Evolutionary conservation across 2,797 vertebrate species (phyloP).

Genomic region (Epinephelus awoara): DNA sequence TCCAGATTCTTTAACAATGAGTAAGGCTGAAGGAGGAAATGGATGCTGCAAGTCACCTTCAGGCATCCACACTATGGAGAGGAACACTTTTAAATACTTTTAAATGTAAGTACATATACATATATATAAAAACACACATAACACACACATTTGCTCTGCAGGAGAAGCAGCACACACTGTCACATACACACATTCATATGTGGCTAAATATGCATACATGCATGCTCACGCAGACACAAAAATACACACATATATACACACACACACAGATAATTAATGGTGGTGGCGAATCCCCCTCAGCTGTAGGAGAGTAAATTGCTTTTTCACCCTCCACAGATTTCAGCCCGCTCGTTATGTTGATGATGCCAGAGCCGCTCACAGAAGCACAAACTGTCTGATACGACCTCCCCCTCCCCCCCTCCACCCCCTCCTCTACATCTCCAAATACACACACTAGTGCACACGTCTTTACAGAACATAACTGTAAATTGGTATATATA

Average conservation of each 20-base stretch:
- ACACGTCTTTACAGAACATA: slow-evolving; percentile 42
- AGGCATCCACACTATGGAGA: slow-evolving; percentile 39
- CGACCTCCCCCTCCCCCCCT: neutral
- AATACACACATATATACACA: slow-evolving; percentile 29
- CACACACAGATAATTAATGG: slow-evolving; percentile 82
- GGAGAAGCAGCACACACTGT: slow-evolving; percentile 3
- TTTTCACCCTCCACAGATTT: slow-evolving; percentile 86
- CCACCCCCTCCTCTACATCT: neutral
- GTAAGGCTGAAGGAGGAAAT: slow-evolving; percentile 56
- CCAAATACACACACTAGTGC: slow-evolving; percentile 39
- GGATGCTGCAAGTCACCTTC: slow-evolving; percentile 70
- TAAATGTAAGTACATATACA: neutral
- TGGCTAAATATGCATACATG: slow-evolving; percentile 35
- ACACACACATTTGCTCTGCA: slow-evolving; percentile 7
- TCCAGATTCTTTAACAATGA: slow-evolving; percentile 71
- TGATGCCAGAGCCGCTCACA: slow-evolving; percentile 81
- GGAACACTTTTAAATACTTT: slow-evolving; percentile 40
- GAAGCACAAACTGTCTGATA: slow-evolving; percentile 77
- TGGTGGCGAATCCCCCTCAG: slow-evolving; percentile 82
- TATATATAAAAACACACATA: slow-evolving; percentile 14
- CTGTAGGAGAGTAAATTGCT: slow-evolving; percentile 86
- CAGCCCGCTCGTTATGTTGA: slow-evolving; percentile 83
- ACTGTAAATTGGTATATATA: slow-evolving; percentile 37
- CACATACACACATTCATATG: slow-evolving; percentile 21
- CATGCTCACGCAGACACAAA: slow-evolving; percentile 9